Evolutionary conservation across 1,140 invertebrate genomes (phyloP).

Genomic region (Solen grandis): DNA sequence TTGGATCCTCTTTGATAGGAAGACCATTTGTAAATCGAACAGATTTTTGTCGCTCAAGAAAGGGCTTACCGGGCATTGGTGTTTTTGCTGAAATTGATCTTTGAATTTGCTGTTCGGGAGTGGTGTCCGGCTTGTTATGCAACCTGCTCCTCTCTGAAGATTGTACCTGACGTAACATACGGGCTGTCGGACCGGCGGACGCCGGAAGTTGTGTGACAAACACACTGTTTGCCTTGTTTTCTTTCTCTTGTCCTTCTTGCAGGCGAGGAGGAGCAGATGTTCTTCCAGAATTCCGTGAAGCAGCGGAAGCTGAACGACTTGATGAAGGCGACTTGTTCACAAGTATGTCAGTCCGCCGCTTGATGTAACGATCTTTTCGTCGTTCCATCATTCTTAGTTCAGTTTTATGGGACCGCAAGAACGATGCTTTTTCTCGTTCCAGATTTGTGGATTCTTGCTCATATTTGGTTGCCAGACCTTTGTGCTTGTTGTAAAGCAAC

Average conservation of each 20-base stretch:
- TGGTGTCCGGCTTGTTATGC: not conserved
- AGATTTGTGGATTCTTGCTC: constrained; percentile 53
- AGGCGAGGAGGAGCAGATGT: constrained; percentile 19
- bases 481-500: constrained; percentile 68
- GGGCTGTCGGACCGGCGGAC: not conserved
- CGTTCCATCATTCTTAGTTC: constrained; percentile 59
- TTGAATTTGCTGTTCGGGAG: not conserved
- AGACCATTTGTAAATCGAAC: constrained; percentile 17
- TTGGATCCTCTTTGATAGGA: not conserved
- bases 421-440: constrained; percentile 58
- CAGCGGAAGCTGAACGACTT: not conserved
- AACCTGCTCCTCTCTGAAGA: not conserved
- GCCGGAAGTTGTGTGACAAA: constrained; percentile 14
- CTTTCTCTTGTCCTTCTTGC: not conserved
- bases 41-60: constrained; percentile 25
- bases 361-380: constrained; percentile 32
- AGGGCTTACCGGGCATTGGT: constrained; percentile 28
- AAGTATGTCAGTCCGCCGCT: constrained; percentile 28
- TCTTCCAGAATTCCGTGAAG: not conserved
- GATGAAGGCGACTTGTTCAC: not conserved
- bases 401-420: constrained; percentile 52
- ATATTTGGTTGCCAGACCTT: constrained; percentile 59
- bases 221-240: not conserved
- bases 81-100: not conserved
- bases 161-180: not conserved